Evolutionary conservation across 2,888 invertebrate genomes (phyloP), one percentile per base, ranked within the genome.

Genomic region (Alitta virens): DNA sequence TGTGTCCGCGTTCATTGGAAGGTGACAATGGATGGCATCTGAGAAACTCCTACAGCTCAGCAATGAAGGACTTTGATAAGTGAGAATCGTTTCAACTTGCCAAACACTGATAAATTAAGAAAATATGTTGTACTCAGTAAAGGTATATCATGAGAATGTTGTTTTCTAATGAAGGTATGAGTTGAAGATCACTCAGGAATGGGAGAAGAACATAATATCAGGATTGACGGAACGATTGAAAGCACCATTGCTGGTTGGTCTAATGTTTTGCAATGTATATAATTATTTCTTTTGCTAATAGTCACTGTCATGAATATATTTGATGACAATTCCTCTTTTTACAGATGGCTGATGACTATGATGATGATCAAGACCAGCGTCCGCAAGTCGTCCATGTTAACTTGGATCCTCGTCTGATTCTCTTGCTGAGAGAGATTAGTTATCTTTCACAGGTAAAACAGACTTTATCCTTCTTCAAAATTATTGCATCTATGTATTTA

Each of bases 21-120:
- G 80, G 80, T 1, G 80, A 79, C 57, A 50, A 67, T 25, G 80
- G 80, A 25, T 79, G 78, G 77, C 77, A 78, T 65, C 74, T 81
- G 71, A 74, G 76, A 59, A 77, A 78, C 56, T 68, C 71, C 40
- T 80, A 78, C 68, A 68, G 71, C 60, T 76, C 76, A n/a, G 71
- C 72, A 25, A 70, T 73, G 58, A 67, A 70, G 21, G 75, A 77
- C 57, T 67, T 80, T n/a, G 75, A 77, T 43, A 73, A 72, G 75
- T 77, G 55, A 65, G 72, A 63, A 18, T 27, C 14, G 2, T 25
- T 54, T 12, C 12, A 7, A 7, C 5, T 12, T 33, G 33, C 33
- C n/a, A n/a, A n/a, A 33, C 33, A 33, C n/a, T n/a, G n/a, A 33
- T 33, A 49, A n/a, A 33, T 33, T 33, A 7, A 12, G 33, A 7